These are phyloP conservation scores for Alloplasta piceator DNA, from an alignment of 2,888 invertebrate genomes.

Conservation along the genomic window DNA sequence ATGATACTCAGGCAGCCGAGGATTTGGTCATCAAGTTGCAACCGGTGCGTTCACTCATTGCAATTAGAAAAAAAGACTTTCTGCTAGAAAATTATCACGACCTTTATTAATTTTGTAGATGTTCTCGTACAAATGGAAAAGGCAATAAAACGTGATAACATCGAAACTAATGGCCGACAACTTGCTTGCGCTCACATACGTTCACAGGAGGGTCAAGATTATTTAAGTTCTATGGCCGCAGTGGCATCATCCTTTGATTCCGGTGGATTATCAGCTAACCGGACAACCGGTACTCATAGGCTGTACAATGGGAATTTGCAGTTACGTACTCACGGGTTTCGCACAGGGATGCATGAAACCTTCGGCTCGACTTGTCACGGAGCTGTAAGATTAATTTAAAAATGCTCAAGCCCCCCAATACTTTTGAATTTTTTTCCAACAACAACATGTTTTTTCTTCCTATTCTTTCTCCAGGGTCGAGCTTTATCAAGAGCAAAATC, in stretches of 20 bases:
- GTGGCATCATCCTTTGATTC: slow-evolving; percentile 99
- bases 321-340: slow-evolving; percentile 99
- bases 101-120: slow-evolving; percentile 84
- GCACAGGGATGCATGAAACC: slow-evolving; percentile 99
- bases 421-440: slow-evolving; percentile 31
- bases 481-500: slow-evolving; percentile 99
- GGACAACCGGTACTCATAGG: slow-evolving; percentile 99
- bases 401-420: background rate
- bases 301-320: slow-evolving; percentile 99
- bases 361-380: slow-evolving; percentile 99
- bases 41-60: slow-evolving; percentile 81
- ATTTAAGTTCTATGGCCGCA: slow-evolving; percentile 98
- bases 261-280: slow-evolving; percentile 98
- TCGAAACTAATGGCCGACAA: slow-evolving; percentile 98
- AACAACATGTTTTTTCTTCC: slow-evolving; percentile 23
- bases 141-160: slow-evolving; percentile 99
- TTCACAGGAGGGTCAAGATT: slow-evolving; percentile 97
- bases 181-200: slow-evolving; percentile 98
- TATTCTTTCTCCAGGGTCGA: slow-evolving; percentile 89
- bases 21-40: slow-evolving; percentile 98
- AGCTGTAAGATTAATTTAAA: slow-evolving; percentile 88
- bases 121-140: slow-evolving; percentile 99
- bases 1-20: slow-evolving; percentile 99
- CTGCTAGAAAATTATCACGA: background rate
- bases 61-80: slow-evolving; percentile 6